Evolutionary conservation across 1,140 invertebrate genomes (phyloP).

Genomic region (Bradysia coprophila): DNA sequence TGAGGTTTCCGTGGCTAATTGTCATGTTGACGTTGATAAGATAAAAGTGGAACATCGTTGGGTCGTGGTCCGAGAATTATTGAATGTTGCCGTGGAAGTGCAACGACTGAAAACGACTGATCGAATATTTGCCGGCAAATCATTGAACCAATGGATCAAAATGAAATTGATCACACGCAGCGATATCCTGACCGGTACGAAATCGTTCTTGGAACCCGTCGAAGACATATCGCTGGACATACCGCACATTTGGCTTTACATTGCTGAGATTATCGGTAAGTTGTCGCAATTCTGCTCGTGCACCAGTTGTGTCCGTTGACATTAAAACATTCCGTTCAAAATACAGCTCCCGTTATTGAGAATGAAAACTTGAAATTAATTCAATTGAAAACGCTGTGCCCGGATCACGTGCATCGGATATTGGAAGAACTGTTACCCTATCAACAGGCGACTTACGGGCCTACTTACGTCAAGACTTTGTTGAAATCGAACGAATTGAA

Average conservation of each 20-base stretch:
- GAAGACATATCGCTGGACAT: conserved; percentile 54
- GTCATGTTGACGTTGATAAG: neutral
- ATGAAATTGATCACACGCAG: conserved; percentile 19
- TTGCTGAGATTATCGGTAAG: conserved; percentile 43
- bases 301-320: conserved; percentile 4
- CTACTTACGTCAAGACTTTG: conserved; percentile 22
- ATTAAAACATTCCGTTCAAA: neutral
- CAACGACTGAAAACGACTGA: conserved; percentile 20
- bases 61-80: conserved; percentile 15
- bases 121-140: conserved; percentile 18
- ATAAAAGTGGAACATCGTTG: conserved; percentile 6
- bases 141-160: conserved; percentile 21
- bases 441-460: neutral
- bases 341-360: neutral
- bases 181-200: conserved; percentile 25
- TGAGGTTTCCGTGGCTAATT: neutral
- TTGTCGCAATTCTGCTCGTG: no score
- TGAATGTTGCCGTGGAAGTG: conserved; percentile 22
- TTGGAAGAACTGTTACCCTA: neutral
- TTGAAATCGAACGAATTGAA: no score
- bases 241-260: conserved; percentile 51
- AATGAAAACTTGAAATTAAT: neutral
- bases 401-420: neutral
- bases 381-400: neutral
- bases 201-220: conserved; percentile 31